Conservation (phyloP, 2,888 invertebrate genomes). For the Chaetoderma sp. region DNA sequence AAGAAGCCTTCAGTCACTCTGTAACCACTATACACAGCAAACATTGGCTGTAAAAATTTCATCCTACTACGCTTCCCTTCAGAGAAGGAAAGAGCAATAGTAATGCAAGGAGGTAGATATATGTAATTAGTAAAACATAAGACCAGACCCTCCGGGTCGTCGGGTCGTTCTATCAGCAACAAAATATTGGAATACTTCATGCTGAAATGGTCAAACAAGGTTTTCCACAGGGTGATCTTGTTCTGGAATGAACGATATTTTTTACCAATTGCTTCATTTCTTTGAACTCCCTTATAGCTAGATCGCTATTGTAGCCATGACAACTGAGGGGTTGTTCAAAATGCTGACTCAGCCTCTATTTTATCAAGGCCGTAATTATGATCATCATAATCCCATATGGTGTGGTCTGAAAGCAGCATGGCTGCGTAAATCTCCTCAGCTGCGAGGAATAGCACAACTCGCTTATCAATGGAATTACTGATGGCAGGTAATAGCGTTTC, state of each 20-base stretch:
- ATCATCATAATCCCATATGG: neutral
- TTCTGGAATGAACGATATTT: neutral
- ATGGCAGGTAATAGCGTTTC: neutral
- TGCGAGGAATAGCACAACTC: neutral
- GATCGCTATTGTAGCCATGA: neutral
- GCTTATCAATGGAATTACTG: neutral
- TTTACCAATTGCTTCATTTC: neutral
- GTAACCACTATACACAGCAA: too few relatives aligned
- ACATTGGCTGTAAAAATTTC: too few relatives aligned
- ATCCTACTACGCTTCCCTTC: too few relatives aligned
- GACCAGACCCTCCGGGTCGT: too few relatives aligned
- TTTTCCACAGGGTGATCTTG: neutral
- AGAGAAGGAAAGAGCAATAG: too few relatives aligned
- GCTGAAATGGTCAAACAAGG: neutral
- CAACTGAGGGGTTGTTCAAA: neutral
- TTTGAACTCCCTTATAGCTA: neutral
- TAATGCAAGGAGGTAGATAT: too few relatives aligned
- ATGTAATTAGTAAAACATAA: too few relatives aligned
- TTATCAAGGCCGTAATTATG: neutral
- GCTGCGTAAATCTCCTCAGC: neutral
- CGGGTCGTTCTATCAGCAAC: neutral
- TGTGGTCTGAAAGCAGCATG: neutral
- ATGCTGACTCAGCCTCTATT: neutral
- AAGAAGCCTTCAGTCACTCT: too few relatives aligned
- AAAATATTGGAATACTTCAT: neutral